Base-by-base conservation (phyloP, 2,888 invertebrate species). In the Argyresthia albistria region DNA sequence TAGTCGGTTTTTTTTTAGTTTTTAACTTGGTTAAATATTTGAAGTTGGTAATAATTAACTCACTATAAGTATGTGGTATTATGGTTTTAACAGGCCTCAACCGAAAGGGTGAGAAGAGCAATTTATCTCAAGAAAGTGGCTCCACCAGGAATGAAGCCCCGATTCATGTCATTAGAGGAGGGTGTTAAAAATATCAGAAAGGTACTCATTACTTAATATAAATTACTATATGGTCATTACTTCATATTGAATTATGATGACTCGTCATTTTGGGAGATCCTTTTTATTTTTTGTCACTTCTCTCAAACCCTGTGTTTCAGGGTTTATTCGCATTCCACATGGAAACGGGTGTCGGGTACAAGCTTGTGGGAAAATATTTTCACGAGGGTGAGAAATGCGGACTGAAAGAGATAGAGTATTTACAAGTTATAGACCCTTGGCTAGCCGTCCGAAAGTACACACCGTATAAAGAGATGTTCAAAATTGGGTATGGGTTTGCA, bases 371-470 rank as follows among this genome's bases (percentile, higher is more conserved):
- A 14, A 91, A 91, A 67, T 91, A 89, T 52, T 93, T 91, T 64
- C 77, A 84, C 14, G 93, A 93, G 67, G 89, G 89, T 11, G 91
- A 93, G 69, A 93, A 93, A 67, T 93, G 93, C 65, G 91, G 91
- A 0, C 71, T 93, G 16, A 89, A 90, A 53, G 93, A 92, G 65
- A 92, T 93, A 60, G 89, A 89, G 58, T 89, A 88, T 58, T 66
- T 91, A 36, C 90, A 91, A 74, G 90, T 91, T 0, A 87, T 90
- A 0, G 91, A 91, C 65, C 91, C 91, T 0, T 91, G 89, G 89
- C 62, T 91, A 49, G 90, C 91, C 0, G 88, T 91, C 1, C 87
- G 89, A 59, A 91, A 90, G 64, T 83, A 91, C 55, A 89, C 90
- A 0, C 89, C 91, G 0, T 91, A 88, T 56, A 89, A 88, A 57